phyloP scores from a whole-genome alignment of 2,797 vertebrate genomes.

The Iguana delicatissima region DNA sequence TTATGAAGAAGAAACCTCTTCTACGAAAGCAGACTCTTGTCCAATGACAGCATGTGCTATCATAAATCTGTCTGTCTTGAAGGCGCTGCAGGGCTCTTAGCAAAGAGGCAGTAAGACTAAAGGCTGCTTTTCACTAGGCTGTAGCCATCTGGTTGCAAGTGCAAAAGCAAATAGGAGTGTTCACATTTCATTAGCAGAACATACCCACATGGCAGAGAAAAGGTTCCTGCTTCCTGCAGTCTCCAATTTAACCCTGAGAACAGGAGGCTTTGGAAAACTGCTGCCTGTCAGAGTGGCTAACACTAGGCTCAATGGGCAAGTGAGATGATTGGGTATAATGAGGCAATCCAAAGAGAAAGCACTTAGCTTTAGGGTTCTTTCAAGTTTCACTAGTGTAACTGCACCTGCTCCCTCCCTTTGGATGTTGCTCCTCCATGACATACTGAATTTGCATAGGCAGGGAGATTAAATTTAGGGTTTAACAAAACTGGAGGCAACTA shows the following conservation, averaged over 20 bases:
- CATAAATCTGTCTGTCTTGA: background rate
- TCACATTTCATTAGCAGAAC: background rate
- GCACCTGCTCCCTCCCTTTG: background rate
- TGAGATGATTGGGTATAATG: background rate
- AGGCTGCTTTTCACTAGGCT: background rate
- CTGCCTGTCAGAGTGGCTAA: too few species aligned
- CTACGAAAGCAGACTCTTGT: background rate
- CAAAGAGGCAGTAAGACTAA: background rate
- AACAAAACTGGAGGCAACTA: background rate
- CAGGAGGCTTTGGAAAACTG: background rate
- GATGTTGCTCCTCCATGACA: background rate
- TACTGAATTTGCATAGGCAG: background rate
- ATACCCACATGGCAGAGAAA: background rate
- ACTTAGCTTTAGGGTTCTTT: too few species aligned
- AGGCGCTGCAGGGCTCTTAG: background rate
- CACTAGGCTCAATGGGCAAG: too few species aligned
- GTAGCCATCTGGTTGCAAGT: too few species aligned
- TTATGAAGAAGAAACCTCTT: background rate
- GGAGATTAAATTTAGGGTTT: background rate
- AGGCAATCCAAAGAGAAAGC: background rate
- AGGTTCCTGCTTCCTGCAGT: background rate
- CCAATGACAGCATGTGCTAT: too few species aligned
- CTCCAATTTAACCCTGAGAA: background rate
- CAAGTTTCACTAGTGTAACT: background rate
- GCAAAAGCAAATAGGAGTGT: background rate